These are phyloP conservation scores for Timema podura DNA, from an alignment of 2,888 invertebrate species.

Conservation along the genomic window DNA sequence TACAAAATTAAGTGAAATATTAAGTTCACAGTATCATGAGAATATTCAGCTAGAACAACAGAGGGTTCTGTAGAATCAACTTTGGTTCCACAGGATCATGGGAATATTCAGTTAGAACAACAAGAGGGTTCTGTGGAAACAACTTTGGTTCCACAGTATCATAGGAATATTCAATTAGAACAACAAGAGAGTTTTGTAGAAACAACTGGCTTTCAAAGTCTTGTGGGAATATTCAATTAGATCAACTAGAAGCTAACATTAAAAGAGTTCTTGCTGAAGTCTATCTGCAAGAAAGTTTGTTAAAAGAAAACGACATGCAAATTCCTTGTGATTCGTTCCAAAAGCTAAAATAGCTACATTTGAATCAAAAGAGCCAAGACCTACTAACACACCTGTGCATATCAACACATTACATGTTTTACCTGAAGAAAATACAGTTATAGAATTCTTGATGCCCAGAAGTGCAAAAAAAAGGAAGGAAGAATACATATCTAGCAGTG, in stretches of 20 bases:
- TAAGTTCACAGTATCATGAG: no score
- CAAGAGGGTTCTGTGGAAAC: no score
- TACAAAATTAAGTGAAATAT: no score
- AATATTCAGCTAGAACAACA: no score
- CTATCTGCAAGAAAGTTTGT: slow-evolving; percentile 9
- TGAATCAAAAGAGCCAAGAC: no score
- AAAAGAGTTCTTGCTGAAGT: slow-evolving; percentile 23
- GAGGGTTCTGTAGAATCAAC: no score
- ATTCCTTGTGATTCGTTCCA: neutral
- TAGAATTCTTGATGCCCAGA: slow-evolving; percentile 25
- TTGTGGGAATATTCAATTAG: slow-evolving; percentile 12
- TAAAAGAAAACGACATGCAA: neutral
- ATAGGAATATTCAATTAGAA: no score
- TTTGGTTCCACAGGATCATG: no score
- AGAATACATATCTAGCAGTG: slow-evolving; percentile 10
- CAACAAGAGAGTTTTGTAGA: no score
- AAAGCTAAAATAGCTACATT: no score
- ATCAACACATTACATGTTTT: slow-evolving; percentile 20
- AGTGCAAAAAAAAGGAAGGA: neutral
- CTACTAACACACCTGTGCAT: neutral
- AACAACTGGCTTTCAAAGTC: neutral
- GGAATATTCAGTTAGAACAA: no score
- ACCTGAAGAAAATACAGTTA: slow-evolving; percentile 26
- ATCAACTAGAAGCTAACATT: slow-evolving; percentile 21
- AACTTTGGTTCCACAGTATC: no score